Conservation (phyloP, 2,888 invertebrate genomes). For the Agrochola lota region DNA sequence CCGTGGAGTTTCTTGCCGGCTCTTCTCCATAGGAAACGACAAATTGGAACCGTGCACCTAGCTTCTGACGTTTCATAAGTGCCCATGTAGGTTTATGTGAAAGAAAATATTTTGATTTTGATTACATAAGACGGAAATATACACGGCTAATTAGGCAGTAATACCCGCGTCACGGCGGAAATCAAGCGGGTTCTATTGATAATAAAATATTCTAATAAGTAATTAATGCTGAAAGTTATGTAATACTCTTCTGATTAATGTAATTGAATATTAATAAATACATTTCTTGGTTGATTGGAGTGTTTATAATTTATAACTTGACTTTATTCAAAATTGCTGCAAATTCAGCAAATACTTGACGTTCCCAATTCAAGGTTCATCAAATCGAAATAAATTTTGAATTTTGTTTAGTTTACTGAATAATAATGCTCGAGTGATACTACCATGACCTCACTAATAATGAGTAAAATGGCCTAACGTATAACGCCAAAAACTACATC, state of each 20-base stretch:
- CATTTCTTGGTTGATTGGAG: not conserved
- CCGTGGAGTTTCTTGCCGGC: no score
- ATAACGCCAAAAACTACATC: not conserved
- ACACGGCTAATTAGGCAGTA: slow-evolving; percentile 22
- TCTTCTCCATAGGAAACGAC: no score
- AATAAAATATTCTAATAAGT: slow-evolving; percentile 36
- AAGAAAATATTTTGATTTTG: no score
- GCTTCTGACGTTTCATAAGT: no score
- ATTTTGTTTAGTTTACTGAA: not conserved
- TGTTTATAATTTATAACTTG: no score
- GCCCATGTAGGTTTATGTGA: no score
- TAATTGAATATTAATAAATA: slow-evolving; percentile 1
- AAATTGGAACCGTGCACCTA: no score
- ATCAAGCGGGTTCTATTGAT: slow-evolving; percentile 15
- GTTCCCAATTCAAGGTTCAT: not conserved
- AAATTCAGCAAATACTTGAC: not conserved
- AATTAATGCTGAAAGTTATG: slow-evolving; percentile 8
- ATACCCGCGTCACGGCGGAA: slow-evolving; percentile 25
- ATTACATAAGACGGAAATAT: slow-evolving; percentile 29
- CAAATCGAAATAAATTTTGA: not conserved
- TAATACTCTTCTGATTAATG: slow-evolving; percentile 33
- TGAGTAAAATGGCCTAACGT: slow-evolving; percentile 7
- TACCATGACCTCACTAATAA: slow-evolving; percentile 14
- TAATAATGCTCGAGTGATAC: slow-evolving; percentile 4
- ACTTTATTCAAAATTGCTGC: not conserved